Percentiles rank a stretch among this genome's conserved stretches.
phyloP scores from a whole-genome alignment of 2,113 vertebrate species.

The Climacteris rufus region DNA sequence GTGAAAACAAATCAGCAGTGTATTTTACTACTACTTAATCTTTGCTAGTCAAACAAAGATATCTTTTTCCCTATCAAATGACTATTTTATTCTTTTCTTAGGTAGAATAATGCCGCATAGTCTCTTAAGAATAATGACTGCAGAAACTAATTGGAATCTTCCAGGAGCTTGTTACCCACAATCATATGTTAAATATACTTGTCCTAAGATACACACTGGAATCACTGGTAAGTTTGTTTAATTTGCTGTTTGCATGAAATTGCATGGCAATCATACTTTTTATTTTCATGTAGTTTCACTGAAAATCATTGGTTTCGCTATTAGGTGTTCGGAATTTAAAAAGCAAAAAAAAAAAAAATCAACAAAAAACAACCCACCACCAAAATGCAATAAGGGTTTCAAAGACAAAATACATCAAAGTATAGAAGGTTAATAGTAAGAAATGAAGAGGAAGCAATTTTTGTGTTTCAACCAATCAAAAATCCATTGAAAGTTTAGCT shows the following conservation, averaged over 20 bases:
- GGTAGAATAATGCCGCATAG: not conserved
- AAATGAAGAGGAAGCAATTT: not conserved
- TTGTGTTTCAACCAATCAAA: not conserved
- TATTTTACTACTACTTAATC: not conserved
- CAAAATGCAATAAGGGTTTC: not conserved
- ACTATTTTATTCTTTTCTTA: not conserved
- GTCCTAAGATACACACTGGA: not conserved
- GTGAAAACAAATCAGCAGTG: not conserved
- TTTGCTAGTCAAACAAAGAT: not conserved
- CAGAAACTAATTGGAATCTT: not conserved
- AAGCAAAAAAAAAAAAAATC: no score
- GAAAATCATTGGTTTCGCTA: not conserved
- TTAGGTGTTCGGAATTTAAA: not conserved
- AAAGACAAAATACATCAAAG: not conserved
- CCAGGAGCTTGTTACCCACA: not conserved
- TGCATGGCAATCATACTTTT: not conserved
- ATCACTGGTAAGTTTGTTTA: not conserved
- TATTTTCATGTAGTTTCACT: not conserved
- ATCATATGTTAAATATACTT: not conserved
- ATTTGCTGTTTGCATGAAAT: not conserved
- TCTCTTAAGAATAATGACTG: not conserved
- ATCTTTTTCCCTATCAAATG: not conserved
- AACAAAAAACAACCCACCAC: rapidly evolving
- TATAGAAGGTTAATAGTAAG: not conserved
- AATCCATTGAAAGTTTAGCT: not conserved